phyloP scores from a whole-genome alignment of 2,888 invertebrate species.

The Aelia acuminata region DNA sequence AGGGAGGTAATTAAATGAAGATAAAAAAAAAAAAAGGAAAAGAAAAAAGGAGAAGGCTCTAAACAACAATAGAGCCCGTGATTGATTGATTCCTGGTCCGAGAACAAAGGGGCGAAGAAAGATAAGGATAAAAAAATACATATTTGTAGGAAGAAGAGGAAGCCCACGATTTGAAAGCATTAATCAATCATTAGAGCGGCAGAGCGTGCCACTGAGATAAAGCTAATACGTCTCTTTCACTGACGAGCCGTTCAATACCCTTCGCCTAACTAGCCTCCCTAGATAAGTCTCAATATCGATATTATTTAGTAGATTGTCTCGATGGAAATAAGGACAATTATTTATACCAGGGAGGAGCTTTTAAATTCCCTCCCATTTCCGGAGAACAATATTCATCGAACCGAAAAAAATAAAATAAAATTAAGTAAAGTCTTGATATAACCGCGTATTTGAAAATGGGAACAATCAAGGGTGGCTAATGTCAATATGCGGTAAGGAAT shows the following conservation, averaged over 20 bases:
- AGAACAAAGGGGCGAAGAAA: neutral
- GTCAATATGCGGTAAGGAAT: no score
- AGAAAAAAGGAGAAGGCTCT: no score
- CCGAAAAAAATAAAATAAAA: no score
- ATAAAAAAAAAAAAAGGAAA: neutral
- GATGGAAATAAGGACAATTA: neutral
- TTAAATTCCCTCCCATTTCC: no score
- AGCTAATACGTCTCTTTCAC: slow-evolving; percentile 9
- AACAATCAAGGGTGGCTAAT: no score
- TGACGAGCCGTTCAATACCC: neutral
- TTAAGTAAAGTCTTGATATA: no score
- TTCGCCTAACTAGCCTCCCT: neutral
- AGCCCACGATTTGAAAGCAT: neutral
- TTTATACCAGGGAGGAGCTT: neutral
- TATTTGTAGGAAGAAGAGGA: neutral
- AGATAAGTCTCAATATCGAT: neutral
- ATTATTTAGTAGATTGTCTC: neutral
- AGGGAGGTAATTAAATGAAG: neutral
- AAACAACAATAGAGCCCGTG: neutral
- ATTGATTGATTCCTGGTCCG: neutral
- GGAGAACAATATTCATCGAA: no score
- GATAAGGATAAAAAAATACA: slow-evolving; percentile 27
- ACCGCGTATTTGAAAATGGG: no score
- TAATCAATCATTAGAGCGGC: slow-evolving; percentile 1
- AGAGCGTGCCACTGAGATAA: neutral